Conservation (phyloP, 2,113 vertebrate genomes). For the Eulacestoma nigropectus region DNA sequence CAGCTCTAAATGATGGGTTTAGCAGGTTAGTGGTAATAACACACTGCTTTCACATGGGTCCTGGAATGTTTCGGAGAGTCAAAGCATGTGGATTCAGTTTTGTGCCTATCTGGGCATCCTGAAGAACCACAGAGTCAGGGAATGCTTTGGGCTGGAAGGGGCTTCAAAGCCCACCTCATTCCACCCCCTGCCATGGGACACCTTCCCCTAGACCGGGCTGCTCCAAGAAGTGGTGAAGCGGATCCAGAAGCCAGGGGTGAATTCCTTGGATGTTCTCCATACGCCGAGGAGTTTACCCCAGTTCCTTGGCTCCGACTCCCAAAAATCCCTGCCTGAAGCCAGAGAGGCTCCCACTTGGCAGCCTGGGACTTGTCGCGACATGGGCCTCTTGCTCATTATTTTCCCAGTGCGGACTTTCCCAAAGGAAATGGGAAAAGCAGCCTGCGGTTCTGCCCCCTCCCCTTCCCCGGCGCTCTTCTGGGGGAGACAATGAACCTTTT, state of each 20-base stretch:
- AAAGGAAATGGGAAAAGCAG: constrained; percentile 51
- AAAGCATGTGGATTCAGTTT: background rate
- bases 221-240: background rate
- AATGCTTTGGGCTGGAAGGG: background rate
- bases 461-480: background rate
- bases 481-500: constrained; percentile 58
- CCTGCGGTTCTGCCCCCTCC: constrained; percentile 38
- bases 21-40: background rate
- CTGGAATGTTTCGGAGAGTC: background rate
- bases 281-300: background rate
- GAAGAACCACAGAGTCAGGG: background rate
- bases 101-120: background rate
- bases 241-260: background rate
- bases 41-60: background rate
- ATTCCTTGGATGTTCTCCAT: background rate
- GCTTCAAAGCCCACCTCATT: background rate
- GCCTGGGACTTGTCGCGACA: background rate
- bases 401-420: constrained; percentile 53
- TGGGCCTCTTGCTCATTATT: constrained; percentile 65
- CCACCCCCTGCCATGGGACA: background rate
- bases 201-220: background rate
- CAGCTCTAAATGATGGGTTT: background rate
- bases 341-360: constrained; percentile 36
- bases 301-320: background rate
- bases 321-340: background rate